Evolutionary conservation across 2,888 invertebrate genomes (phyloP).

Genomic region (Endomychus coccineus): DNA sequence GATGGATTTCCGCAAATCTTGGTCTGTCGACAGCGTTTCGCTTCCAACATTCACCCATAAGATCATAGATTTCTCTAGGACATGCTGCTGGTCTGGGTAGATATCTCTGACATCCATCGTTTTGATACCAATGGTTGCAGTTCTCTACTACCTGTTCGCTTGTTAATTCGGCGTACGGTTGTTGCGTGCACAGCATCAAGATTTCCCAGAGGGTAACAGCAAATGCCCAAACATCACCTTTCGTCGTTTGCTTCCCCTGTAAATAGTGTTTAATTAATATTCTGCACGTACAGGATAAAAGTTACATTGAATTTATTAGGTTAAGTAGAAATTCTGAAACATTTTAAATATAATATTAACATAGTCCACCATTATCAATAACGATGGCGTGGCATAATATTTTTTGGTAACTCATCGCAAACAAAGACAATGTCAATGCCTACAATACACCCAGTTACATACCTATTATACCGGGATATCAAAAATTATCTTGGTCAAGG

Average conservation of each 20-base stretch:
- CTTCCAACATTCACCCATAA: constrained; percentile 90
- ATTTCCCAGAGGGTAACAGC: constrained; percentile 88
- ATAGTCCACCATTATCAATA: too few relatives aligned
- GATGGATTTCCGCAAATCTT: constrained; percentile 79
- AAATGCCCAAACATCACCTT: constrained; percentile 88
- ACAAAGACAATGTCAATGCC: too few relatives aligned
- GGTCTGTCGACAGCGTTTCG: constrained; percentile 73
- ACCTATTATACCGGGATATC: too few relatives aligned
- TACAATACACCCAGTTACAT: too few relatives aligned
- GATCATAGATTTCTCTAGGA: constrained; percentile 81
- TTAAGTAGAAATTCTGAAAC: too few relatives aligned
- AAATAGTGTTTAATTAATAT: too few relatives aligned
- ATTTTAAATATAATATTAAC: too few relatives aligned
- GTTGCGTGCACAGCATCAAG: constrained; percentile 68
- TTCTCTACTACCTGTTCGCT: constrained; percentile 72
- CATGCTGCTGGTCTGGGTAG: constrained; percentile 64
- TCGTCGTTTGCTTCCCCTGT: constrained; percentile 80
- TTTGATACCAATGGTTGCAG: constrained; percentile 46
- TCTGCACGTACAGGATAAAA: too few relatives aligned
- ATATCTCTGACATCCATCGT: constrained; percentile 50
- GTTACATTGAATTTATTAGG: too few relatives aligned
- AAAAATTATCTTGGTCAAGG: too few relatives aligned
- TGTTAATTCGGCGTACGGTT: constrained; percentile 73
- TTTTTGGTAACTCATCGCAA: too few relatives aligned
- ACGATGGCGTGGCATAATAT: too few relatives aligned